These are phyloP conservation scores for Nomia melanderi DNA, from an alignment of 1,140 invertebrate species.

Conservation along the genomic window DNA sequence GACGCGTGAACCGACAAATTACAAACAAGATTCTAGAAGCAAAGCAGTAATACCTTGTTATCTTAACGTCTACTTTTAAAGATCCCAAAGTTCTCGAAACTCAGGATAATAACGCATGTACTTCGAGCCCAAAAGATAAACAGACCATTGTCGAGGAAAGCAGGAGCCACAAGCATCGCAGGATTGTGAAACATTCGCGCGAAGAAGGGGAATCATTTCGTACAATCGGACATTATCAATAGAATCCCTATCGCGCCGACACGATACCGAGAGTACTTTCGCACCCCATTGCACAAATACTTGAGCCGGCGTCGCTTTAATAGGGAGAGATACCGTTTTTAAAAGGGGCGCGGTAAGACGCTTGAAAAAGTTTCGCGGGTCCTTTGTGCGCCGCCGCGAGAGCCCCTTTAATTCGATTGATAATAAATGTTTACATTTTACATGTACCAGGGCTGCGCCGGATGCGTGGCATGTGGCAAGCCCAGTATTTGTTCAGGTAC, in stretches of 20 bases:
- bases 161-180: too few relatives aligned
- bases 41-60: too few relatives aligned
- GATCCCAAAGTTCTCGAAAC: too few relatives aligned
- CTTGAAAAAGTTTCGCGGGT: background rate
- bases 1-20: too few relatives aligned
- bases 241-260: background rate
- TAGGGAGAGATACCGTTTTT: slow-evolving; percentile 11
- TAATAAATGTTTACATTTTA: slow-evolving; percentile 72
- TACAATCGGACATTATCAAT: background rate
- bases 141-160: too few relatives aligned
- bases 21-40: too few relatives aligned
- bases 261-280: background rate
- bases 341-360: background rate
- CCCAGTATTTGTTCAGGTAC: slow-evolving; percentile 73
- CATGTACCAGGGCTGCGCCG: slow-evolving; percentile 52
- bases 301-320: slow-evolving; percentile 5
- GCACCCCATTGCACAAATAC: slow-evolving; percentile 11
- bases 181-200: too few relatives aligned
- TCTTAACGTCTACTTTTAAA: too few relatives aligned
- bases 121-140: too few relatives aligned
- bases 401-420: slow-evolving; percentile 64
- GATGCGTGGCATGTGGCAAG: slow-evolving; percentile 70
- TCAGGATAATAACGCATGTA: too few relatives aligned
- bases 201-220: too few relatives aligned
- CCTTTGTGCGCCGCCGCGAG: slow-evolving; percentile 17